Percentiles rank a stretch among this genome's conserved stretches.
phyloP scores from a whole-genome alignment of 2,797 vertebrate species.

The Peromyscus aztecus region DNA sequence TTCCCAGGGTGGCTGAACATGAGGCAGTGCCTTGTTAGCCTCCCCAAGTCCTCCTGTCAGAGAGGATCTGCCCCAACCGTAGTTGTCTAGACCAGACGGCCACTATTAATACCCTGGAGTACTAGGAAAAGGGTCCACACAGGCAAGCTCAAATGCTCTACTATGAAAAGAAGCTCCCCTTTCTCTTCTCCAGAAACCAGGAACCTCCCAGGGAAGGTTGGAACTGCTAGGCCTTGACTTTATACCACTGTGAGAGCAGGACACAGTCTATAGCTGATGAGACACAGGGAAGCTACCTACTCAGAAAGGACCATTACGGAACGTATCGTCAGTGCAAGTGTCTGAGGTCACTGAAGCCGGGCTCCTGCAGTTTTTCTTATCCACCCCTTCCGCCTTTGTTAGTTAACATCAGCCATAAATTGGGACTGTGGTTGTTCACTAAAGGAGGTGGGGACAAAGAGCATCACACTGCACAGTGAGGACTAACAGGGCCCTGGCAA shows the following conservation, averaged over 20 bases:
- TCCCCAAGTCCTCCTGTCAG: neutral
- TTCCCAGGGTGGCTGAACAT: neutral
- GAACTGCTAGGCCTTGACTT: neutral
- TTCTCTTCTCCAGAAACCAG: neutral
- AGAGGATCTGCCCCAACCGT: neutral
- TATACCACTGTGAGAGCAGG: neutral
- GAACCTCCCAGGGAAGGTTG: neutral
- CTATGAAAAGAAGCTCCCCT: neutral
- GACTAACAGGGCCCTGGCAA: neutral
- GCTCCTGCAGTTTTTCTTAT: neutral
- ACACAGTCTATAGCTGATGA: neutral
- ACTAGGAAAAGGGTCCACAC: too few species aligned
- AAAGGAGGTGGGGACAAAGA: neutral
- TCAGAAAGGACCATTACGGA: neutral
- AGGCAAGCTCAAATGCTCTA: neutral
- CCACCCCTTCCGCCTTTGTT: too few species aligned
- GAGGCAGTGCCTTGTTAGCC: neutral
- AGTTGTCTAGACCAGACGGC: neutral
- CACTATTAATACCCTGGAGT: neutral
- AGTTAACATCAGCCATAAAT: neutral
- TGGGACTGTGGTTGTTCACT: neutral
- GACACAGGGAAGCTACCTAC: neutral
- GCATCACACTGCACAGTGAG: neutral
- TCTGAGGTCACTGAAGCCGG: neutral
- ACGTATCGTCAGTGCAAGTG: neutral